Evolutionary conservation across 2,888 invertebrate genomes (phyloP).

Genomic region (Tortricodes alternella): DNA sequence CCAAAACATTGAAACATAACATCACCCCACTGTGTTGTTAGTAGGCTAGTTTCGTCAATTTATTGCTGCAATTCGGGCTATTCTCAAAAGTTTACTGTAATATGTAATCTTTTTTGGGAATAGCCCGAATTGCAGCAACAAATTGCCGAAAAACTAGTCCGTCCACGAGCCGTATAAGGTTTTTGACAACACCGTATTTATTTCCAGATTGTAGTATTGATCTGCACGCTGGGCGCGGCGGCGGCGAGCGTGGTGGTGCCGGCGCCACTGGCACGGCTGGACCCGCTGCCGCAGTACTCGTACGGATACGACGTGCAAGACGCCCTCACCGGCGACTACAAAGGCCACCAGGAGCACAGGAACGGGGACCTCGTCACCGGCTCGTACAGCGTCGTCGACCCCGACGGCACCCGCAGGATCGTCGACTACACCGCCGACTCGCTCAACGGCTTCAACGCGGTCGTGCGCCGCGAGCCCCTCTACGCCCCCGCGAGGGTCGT

Average conservation of each 20-base stretch:
- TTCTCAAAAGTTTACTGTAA: too few relatives aligned
- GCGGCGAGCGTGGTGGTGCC: slow-evolving; percentile 66
- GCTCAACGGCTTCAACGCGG: slow-evolving; percentile 82
- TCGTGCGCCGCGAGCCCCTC: slow-evolving; percentile 80
- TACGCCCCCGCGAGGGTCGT: slow-evolving; percentile 52
- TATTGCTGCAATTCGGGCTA: too few relatives aligned
- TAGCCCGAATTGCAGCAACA: too few relatives aligned
- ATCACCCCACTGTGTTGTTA: too few relatives aligned
- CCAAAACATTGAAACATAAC: too few relatives aligned
- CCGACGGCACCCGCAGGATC: slow-evolving; percentile 81
- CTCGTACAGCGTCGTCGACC: slow-evolving; percentile 79
- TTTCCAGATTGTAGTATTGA: slow-evolving; percentile 78
- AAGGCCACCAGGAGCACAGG: slow-evolving; percentile 81
- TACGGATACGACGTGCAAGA: slow-evolving; percentile 84
- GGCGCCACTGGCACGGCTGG: slow-evolving; percentile 60
- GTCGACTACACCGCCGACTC: slow-evolving; percentile 83
- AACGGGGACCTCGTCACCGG: slow-evolving; percentile 83
- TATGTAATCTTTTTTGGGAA: too few relatives aligned
- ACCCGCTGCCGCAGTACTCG: slow-evolving; percentile 80
- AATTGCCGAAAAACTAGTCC: too few relatives aligned
- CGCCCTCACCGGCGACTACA: slow-evolving; percentile 82
- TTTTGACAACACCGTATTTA: slow-evolving; percentile 21
- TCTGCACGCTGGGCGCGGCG: slow-evolving; percentile 64
- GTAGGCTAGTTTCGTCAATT: too few relatives aligned
- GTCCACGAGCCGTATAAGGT: too few relatives aligned